Base-by-base conservation (phyloP, 2,797 vertebrate species). In the Trachurus trachurus region DNA sequence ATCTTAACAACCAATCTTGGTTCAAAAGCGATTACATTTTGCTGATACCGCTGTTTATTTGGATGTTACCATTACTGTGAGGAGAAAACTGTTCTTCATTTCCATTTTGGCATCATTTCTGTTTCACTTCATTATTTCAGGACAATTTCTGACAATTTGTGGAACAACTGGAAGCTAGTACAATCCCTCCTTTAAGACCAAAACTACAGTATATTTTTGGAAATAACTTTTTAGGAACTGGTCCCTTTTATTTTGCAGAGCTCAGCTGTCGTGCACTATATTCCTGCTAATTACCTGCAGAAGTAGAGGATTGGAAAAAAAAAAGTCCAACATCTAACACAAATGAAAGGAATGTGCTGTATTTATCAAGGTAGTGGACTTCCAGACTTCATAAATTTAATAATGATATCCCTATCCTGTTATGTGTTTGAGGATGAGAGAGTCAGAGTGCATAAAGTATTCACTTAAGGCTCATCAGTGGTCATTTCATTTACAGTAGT, bases 11-110 rank as follows among this genome's bases (percentile, higher is more conserved):
- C 3, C 5, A 52, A 44, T 21, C 13, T 39, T 47, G 15, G 54
- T 74, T 72, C 4, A 44, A 56, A 26, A 74, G 31, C 17, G 39
- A 17, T 57, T 47, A 50, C 17, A 9, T 62, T 21, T 29, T n/a
- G 16, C 31, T 53, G 45, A 17, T 9, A 3, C 22, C 2, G 54
- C 7, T 65, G 59, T 39, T 6, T n/a, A 57, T 17, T 5, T 47
- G 56, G 31, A 49, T 67, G 31, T 42, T n/a, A 57, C 10, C 7
- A 10, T 39, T 26, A 39, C 19, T 8, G 16, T 19, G n/a, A n/a
- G n/a, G n/a, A 34, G 19, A 63, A n/a, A 22, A 21, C 29, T 22
- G 16, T 6, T 44, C 16, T 5, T 37, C n/a, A 45, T 29, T 40
- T 31, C 3, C 34, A 37, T 11, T 26, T 2, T 6, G 26, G 11